Percentiles rank a stretch among this genome's conserved stretches.
phyloP scores from a whole-genome alignment of 2,113 vertebrate genomes.

The Ailuropoda melanoleuca region DNA sequence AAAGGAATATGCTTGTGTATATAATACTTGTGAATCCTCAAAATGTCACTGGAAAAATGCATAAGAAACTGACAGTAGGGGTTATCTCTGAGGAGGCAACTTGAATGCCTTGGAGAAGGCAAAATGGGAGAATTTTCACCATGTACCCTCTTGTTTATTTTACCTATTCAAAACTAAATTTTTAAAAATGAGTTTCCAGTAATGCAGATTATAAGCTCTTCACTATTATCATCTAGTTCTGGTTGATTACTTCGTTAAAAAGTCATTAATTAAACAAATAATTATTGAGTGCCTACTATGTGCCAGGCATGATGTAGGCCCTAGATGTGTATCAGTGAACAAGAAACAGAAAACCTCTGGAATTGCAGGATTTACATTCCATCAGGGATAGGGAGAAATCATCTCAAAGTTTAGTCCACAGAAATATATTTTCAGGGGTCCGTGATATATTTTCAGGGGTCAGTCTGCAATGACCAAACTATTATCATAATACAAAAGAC shows the following conservation, averaged over 20 bases:
- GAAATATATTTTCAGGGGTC: background rate
- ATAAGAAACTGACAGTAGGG: background rate
- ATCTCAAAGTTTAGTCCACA: background rate
- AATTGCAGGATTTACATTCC: background rate
- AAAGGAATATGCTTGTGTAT: background rate
- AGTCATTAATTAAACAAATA: background rate
- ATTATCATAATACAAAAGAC: conserved; percentile 27
- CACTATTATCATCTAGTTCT: background rate
- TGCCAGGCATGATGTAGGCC: background rate
- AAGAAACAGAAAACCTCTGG: background rate
- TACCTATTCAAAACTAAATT: background rate
- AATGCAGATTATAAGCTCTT: background rate
- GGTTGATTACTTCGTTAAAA: background rate
- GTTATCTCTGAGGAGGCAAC: background rate
- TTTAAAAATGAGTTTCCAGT: background rate
- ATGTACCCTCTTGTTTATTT: background rate
- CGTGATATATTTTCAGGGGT: background rate
- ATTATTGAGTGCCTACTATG: background rate
- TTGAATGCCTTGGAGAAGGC: background rate
- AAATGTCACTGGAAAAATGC: conserved; percentile 25
- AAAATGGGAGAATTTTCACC: background rate
- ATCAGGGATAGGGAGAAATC: background rate
- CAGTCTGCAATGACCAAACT: background rate
- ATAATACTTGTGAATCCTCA: conserved; percentile 21
- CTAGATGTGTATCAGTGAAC: background rate